Percentiles rank a stretch among this genome's conserved stretches.
These are phyloP conservation scores for Drosophila tristis DNA, from an alignment of 1,140 invertebrate species.

Conservation along the genomic window DNA sequence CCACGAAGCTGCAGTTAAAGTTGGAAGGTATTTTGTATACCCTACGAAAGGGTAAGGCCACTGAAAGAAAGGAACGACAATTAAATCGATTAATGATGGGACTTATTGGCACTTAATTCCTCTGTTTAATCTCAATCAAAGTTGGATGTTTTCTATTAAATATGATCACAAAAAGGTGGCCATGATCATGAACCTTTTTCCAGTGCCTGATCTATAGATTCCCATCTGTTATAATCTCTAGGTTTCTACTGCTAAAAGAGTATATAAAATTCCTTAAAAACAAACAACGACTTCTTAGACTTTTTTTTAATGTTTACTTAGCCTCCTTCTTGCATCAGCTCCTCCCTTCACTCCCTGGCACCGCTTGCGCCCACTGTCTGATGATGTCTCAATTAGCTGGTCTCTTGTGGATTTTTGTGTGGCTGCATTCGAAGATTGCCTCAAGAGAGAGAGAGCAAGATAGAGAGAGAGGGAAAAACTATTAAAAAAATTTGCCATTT, in stretches of 20 bases:
- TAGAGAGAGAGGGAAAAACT: constrained; percentile 16
- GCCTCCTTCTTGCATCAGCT: constrained; percentile 18
- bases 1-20: constrained; percentile 16
- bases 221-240: too few relatives aligned
- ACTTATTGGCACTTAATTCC: too few relatives aligned
- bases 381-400: constrained; percentile 78
- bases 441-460: constrained; percentile 2
- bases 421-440: constrained; percentile 34
- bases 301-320: constrained; percentile 51
- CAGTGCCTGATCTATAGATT: too few relatives aligned
- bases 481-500: constrained; percentile 41
- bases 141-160: too few relatives aligned
- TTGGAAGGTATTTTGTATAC: constrained; percentile 18
- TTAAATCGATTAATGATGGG: not conserved
- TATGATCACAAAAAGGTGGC: too few relatives aligned
- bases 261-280: too few relatives aligned
- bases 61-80: too few relatives aligned
- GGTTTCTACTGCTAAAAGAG: constrained; percentile 13
- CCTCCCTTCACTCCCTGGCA: not conserved
- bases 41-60: too few relatives aligned
- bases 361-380: constrained; percentile 19
- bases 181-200: too few relatives aligned
- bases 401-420: constrained; percentile 66
- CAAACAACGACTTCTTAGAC: too few relatives aligned
- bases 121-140: too few relatives aligned